Conservation (phyloP, 2,113 vertebrate species). For the Xiphophorus couchianus region DNA sequence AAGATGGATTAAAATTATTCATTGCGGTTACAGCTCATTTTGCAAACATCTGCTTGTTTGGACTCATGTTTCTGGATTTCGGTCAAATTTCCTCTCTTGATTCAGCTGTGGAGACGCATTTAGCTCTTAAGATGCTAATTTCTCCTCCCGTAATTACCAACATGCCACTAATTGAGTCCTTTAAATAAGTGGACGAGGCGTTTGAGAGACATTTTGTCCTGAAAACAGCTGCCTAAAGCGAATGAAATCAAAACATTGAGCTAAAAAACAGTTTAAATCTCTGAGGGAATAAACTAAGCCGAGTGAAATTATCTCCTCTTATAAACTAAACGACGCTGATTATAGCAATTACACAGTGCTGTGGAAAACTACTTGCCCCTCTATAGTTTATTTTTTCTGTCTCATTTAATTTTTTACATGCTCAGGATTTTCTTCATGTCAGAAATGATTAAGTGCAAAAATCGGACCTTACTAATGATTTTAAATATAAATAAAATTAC, state of each 20-base stretch:
- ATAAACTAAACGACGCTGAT: background rate
- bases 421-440: no score
- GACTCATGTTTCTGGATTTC: constrained; percentile 3
- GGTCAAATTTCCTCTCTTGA: background rate
- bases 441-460: no score
- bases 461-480: no score
- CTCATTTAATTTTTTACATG: background rate
- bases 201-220: background rate
- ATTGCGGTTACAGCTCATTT: constrained; percentile 1
- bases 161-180: background rate
- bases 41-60: constrained; percentile 8
- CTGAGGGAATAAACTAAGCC: background rate
- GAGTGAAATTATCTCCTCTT: background rate
- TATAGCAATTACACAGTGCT: background rate
- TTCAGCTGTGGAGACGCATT: constrained; percentile 2
- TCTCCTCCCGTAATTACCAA: constrained; percentile 3
- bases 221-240: background rate
- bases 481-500: no score
- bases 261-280: background rate
- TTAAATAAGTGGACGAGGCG: background rate
- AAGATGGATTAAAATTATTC: background rate
- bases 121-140: background rate
- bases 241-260: background rate
- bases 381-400: background rate
- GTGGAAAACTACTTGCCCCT: background rate